Evolutionary conservation across 2,113 vertebrate species (phyloP).

Genomic region (Podarcis cretensis): DNA sequence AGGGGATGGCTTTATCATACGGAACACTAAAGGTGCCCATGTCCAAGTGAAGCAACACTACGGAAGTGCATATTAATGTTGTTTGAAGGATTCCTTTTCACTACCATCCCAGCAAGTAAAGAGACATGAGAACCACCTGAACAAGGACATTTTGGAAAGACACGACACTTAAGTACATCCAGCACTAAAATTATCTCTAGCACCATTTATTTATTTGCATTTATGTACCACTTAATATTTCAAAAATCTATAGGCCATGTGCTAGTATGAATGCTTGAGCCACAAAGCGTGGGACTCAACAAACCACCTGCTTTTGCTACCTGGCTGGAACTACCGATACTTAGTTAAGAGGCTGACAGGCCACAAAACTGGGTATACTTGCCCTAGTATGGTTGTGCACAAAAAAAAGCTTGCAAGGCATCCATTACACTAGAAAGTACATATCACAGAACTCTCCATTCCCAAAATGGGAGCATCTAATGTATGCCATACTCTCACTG

Average conservation of each 20-base stretch:
- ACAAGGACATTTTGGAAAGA: not conserved
- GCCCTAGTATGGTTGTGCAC: not conserved
- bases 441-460: not conserved
- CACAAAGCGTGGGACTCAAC: not conserved
- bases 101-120: not conserved
- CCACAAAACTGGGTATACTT: not conserved
- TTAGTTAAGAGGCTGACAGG: not conserved
- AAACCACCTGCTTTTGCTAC: not conserved
- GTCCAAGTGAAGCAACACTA: not conserved
- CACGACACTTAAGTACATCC: not conserved
- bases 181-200: not conserved
- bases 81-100: not conserved
- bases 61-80: not conserved
- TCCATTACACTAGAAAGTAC: not conserved
- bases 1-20: not conserved
- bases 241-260: no score
- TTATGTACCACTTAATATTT: no score
- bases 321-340: not conserved
- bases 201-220: not conserved
- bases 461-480: not conserved
- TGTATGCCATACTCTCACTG: not conserved
- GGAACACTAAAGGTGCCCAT: not conserved
- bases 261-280: not conserved
- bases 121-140: not conserved
- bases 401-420: constrained; percentile 12